phyloP scores from a whole-genome alignment of 2,113 vertebrate genomes.

The Salvator merianae region DNA sequence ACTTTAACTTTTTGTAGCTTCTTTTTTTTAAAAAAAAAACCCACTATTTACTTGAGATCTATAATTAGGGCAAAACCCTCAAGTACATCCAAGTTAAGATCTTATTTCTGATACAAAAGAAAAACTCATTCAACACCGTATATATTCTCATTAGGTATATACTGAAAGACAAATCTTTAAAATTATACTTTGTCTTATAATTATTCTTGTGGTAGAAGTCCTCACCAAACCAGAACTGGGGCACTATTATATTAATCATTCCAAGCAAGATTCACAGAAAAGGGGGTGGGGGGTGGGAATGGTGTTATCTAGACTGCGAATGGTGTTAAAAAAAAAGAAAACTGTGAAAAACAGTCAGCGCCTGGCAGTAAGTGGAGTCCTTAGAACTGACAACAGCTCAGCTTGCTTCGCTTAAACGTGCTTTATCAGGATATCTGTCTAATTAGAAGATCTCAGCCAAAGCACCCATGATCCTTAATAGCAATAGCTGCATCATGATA shows the following conservation, averaged over 20 bases:
- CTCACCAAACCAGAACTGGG: not conserved
- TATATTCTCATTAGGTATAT: not conserved
- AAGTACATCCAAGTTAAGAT: not conserved
- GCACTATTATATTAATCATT: not conserved
- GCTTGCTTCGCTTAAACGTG: constrained; percentile 44
- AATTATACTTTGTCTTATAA: no score
- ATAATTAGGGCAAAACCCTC: not conserved
- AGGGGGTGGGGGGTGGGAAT: no score
- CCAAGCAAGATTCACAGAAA: constrained; percentile 23
- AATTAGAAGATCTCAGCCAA: constrained; percentile 63
- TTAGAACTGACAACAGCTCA: constrained; percentile 1
- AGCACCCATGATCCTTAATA: constrained; percentile 62
- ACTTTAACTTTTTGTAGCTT: no score
- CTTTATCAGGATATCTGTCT: constrained; percentile 65
- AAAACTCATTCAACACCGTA: not conserved
- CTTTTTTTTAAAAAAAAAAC: no score
- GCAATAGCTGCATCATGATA: constrained; percentile 70
- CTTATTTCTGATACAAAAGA: not conserved
- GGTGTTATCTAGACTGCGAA: no score
- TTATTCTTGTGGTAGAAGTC: not conserved
- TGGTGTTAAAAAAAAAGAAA: constrained; percentile 26
- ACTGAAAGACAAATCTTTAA: not conserved
- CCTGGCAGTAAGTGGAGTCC: constrained; percentile 55
- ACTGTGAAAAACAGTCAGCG: constrained; percentile 42
- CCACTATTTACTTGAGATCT: no score